Evolutionary conservation across 1,140 invertebrate genomes (phyloP).

Genomic region (Glossosoma conforme): DNA sequence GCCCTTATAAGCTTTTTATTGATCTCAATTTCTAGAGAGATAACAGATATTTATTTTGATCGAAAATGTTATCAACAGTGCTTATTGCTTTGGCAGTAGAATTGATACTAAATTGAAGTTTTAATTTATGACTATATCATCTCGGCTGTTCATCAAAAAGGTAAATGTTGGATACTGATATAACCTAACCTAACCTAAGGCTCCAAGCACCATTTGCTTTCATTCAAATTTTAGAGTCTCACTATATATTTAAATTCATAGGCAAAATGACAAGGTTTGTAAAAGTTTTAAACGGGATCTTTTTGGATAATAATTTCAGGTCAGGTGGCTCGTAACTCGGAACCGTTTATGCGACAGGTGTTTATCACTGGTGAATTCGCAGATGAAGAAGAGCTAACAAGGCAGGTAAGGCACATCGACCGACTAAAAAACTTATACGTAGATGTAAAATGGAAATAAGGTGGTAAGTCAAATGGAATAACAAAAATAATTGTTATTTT

Average conservation of each 20-base stretch:
- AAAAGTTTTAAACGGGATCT: slow-evolving; percentile 36
- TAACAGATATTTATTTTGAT: too few relatives aligned
- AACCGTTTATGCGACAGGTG: slow-evolving; percentile 94
- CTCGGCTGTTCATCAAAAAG: too few relatives aligned
- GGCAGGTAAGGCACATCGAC: slow-evolving; percentile 50
- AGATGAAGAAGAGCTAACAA: slow-evolving; percentile 56
- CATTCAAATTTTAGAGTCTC: too few relatives aligned
- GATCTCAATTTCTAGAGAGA: too few relatives aligned
- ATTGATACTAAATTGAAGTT: too few relatives aligned
- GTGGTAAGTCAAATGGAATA: slow-evolving; percentile 20
- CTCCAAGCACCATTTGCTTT: too few relatives aligned
- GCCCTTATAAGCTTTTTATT: too few relatives aligned
- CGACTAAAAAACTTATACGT: not conserved
- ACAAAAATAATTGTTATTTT: slow-evolving; percentile 5
- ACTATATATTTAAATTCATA: slow-evolving; percentile 9
- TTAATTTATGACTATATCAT: too few relatives aligned
- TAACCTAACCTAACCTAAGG: too few relatives aligned
- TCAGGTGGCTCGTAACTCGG: slow-evolving; percentile 83
- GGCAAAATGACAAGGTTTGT: slow-evolving; percentile 22
- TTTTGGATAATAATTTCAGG: slow-evolving; percentile 47
- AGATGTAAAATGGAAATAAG: not conserved
- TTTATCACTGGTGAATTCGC: slow-evolving; percentile 70
- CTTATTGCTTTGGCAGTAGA: too few relatives aligned
- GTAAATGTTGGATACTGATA: too few relatives aligned
- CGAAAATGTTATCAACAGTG: too few relatives aligned